Base-by-base conservation (phyloP, 1,140 invertebrate species). In the Drosophila equinoxialis region DNA sequence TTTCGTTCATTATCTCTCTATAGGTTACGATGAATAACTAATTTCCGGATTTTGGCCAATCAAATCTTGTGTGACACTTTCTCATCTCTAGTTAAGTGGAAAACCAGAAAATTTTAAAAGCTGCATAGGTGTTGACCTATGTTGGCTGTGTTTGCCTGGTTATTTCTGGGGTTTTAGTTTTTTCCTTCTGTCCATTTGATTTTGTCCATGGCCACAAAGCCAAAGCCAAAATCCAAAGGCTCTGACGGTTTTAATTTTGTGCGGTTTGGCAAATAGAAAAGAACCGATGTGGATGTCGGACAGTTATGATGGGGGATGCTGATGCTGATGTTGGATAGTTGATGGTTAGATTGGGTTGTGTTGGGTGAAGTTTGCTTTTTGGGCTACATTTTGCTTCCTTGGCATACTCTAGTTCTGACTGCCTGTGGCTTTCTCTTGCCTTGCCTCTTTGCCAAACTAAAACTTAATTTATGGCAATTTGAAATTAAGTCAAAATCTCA, bases 61-160 rank as follows among this genome's bases (percentile, higher is more conserved):
- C 37, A 13, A 39, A 39, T 39, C 10, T 10, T 39, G 10, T 39
- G 37, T 13, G 10, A 11, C 17, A 3, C 45, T 23, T 11, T 17
- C 45, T 20, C 45, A 51, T 51, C 45, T 23, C 45, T 51, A 51
- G 45, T 51, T 51, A 10, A 51, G 14, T 8, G 17, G 14, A 48
- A 17, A 20, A 20, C 14, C 13, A 20, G 20, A 51, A 30, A 51
- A 51, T 51, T 51, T 23, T 8, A 51, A 51, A 51, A 8, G 45
- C 63, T 74, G 65, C 77, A 79, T 66, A 79, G 77, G 77, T 79
- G 77, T 75, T 79, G 77, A 63, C 35, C 65, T 74, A 77, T 63
- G 66, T 68, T 10, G 59, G 76, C 33, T 72, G 72, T 33, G 59
- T 62, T 63, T 51, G 30, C 3, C 17, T 14, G 45, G 7, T 51